Percentiles rank a stretch among this genome's conserved stretches.
Evolutionary conservation across 2,113 vertebrate genomes (phyloP).

Genomic region (Castor canadensis): DNA sequence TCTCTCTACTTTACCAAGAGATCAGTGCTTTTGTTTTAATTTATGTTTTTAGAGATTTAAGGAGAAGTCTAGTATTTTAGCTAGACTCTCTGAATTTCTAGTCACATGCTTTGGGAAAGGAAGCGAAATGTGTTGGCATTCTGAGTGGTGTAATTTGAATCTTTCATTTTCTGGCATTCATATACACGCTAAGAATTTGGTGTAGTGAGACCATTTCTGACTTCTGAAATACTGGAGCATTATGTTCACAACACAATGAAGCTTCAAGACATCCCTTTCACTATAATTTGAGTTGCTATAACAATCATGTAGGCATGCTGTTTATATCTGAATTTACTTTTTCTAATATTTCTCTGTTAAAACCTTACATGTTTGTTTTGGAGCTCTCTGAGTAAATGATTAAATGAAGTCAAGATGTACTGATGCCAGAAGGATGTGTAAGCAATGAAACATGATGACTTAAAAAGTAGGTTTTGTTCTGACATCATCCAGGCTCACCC

Average conservation of each 20-base stretch:
- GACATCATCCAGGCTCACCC: slow-evolving; percentile 2
- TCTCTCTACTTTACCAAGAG: slow-evolving; percentile 53
- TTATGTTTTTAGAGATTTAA: slow-evolving; percentile 3
- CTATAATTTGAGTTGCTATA: slow-evolving; percentile 60
- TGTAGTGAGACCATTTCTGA: not conserved
- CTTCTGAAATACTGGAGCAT: slow-evolving; percentile 72
- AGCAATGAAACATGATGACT: slow-evolving; percentile 59
- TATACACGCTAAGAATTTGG: slow-evolving; percentile 53
- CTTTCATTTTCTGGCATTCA: slow-evolving; percentile 58
- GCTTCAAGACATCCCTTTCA: slow-evolving; percentile 62
- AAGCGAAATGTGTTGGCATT: slow-evolving; percentile 55
- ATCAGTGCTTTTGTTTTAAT: not conserved
- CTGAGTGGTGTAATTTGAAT: slow-evolving; percentile 60
- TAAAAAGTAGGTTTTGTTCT: slow-evolving; percentile 40
- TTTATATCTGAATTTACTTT: slow-evolving; percentile 70
- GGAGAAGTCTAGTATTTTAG: not conserved
- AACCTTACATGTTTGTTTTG: slow-evolving; percentile 50
- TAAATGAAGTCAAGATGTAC: slow-evolving; percentile 59
- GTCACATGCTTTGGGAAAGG: slow-evolving; percentile 16
- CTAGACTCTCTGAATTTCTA: slow-evolving; percentile 30
- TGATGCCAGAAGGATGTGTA: slow-evolving; percentile 56
- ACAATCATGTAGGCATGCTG: slow-evolving; percentile 53
- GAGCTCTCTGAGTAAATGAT: slow-evolving; percentile 38
- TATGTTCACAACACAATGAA: slow-evolving; percentile 57
- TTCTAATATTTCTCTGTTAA: slow-evolving; percentile 54